Percentiles rank a stretch among this genome's conserved stretches.
These are phyloP conservation scores for Chromis chromis DNA, from an alignment of 2,797 vertebrate species.

Conservation along the genomic window DNA sequence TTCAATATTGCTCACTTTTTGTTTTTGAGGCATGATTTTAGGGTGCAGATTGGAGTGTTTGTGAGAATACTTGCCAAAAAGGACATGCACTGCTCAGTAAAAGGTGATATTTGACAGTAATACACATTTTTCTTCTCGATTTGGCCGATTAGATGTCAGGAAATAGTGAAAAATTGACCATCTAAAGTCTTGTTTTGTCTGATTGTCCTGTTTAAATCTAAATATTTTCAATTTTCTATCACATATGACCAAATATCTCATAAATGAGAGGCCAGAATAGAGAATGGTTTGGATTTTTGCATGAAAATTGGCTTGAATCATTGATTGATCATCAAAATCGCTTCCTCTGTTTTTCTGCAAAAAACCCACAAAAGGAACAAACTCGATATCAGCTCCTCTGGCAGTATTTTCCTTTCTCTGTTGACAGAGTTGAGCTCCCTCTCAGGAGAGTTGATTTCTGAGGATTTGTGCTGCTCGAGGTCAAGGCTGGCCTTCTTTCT, in stretches of 20 bases:
- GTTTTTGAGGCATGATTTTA: background rate
- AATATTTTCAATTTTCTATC: constrained; percentile 6
- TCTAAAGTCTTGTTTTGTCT: background rate
- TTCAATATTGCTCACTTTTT: background rate
- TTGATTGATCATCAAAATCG: background rate
- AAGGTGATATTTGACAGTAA: background rate
- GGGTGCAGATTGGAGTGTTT: background rate
- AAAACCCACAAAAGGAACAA: constrained; percentile 10
- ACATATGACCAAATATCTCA: constrained; percentile 3
- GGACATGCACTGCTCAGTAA: background rate
- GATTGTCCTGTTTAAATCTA: background rate
- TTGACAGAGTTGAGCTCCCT: too few relatives aligned
- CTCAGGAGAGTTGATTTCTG: constrained; percentile 27
- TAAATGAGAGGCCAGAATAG: background rate
- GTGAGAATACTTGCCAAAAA: background rate
- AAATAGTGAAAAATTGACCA: too few relatives aligned
- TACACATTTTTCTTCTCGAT: background rate
- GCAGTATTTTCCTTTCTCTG: constrained; percentile 32
- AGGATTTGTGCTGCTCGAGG: constrained; percentile 51
- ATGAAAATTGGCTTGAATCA: background rate
- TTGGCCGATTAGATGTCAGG: too few relatives aligned
- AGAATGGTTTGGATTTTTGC: background rate
- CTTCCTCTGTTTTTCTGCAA: background rate
- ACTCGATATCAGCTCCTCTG: constrained; percentile 4
- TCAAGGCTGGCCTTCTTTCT: constrained; percentile 64